These are phyloP conservation scores for Chymomyza fuscimana DNA, from an alignment of 2,888 invertebrate genomes.

Conservation along the genomic window DNA sequence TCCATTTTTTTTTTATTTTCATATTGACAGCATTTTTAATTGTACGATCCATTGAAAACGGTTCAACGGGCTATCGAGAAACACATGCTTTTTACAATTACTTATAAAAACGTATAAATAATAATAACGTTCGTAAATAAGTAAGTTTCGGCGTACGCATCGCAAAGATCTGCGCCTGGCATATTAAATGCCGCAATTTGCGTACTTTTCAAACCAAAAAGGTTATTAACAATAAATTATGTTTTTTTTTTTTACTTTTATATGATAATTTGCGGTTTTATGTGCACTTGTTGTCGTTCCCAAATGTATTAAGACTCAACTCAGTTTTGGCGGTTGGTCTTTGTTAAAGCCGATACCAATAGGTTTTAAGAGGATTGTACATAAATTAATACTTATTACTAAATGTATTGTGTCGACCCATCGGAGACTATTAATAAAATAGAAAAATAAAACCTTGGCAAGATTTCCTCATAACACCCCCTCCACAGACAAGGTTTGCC, in stretches of 20 bases:
- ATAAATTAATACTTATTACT: too few species aligned
- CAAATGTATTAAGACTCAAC: constrained; percentile 30
- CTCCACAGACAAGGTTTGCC: too few species aligned
- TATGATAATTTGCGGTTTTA: constrained; percentile 17
- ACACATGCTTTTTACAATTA: neutral
- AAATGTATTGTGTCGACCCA: too few species aligned
- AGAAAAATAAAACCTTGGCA: too few species aligned
- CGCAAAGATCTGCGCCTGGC: constrained; percentile 42
- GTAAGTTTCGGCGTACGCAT: neutral
- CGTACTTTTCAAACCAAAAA: constrained; percentile 39
- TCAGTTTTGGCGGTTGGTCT: constrained; percentile 1
- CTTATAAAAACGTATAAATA: neutral
- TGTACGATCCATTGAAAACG: neutral
- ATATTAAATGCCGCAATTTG: constrained; percentile 52
- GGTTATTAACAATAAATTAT: constrained; percentile 68
- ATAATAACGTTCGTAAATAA: neutral
- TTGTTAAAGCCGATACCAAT: neutral
- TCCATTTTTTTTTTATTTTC: too few species aligned
- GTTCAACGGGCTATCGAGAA: neutral
- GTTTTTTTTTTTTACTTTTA: constrained; percentile 44
- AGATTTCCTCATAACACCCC: too few species aligned
- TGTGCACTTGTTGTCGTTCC: constrained; percentile 23
- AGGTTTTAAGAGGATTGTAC: too few species aligned
- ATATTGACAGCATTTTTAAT: too few species aligned
- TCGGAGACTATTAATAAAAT: too few species aligned